phyloP scores from a whole-genome alignment of 2,888 invertebrate species.

The Leucania comma region DNA sequence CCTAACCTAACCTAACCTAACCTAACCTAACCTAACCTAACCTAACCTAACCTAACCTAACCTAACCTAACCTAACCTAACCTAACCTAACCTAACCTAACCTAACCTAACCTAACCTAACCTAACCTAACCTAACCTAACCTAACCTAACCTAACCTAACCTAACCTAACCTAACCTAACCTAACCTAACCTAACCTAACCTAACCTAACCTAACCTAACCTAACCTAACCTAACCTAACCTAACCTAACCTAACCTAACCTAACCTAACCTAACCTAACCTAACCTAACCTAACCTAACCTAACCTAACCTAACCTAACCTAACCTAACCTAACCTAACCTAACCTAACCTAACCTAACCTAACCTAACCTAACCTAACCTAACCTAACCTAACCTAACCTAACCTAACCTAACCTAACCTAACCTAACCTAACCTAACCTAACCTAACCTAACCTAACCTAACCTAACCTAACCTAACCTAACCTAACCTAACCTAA shows the following conservation, averaged over 20 bases:
- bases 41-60: slow-evolving; percentile 1
- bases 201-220: slow-evolving; percentile 41
- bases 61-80: slow-evolving; percentile 1
- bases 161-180: slow-evolving; percentile 1
- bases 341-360: slow-evolving; percentile 48
- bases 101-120: slow-evolving; percentile 1
- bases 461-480: slow-evolving; percentile 56
- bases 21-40: slow-evolving; percentile 1
- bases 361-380: slow-evolving; percentile 58
- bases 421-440: slow-evolving; percentile 52
- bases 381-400: slow-evolving; percentile 53
- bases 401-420: slow-evolving; percentile 53
- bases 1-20: slow-evolving; percentile 1
- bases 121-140: slow-evolving; percentile 1
- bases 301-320: slow-evolving; percentile 6
- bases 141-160: slow-evolving; percentile 1
- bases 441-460: slow-evolving; percentile 53
- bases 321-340: slow-evolving; percentile 6
- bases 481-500: slow-evolving; percentile 55
- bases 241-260: slow-evolving; percentile 57
- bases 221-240: slow-evolving; percentile 52
- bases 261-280: slow-evolving; percentile 25
- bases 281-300: slow-evolving; percentile 1
- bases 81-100: slow-evolving; percentile 1
- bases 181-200: slow-evolving; percentile 18